Percentiles rank a stretch among this genome's conserved stretches.
Conservation (phyloP, 2,113 vertebrate genomes). For the Odocoileus virginianus region DNA sequence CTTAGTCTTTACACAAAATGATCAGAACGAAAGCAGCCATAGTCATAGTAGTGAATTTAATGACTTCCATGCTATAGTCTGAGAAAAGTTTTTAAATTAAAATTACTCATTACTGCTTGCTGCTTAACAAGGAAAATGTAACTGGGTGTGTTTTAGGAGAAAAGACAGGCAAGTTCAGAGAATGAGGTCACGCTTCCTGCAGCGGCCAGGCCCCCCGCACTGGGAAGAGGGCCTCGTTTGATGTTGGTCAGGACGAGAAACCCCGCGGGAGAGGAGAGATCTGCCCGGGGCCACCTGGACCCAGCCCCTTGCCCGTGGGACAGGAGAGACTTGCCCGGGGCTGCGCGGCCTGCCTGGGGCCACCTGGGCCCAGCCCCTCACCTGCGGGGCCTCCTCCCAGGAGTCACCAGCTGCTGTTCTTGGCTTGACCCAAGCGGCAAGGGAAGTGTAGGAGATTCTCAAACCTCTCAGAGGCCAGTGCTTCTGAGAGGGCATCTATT, state of each 20-base stretch:
- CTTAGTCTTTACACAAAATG: not conserved
- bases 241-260: fast-evolving
- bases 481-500: not conserved
- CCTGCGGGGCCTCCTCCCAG: not conserved
- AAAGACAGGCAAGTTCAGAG: not conserved
- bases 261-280: fast-evolving
- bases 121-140: not conserved
- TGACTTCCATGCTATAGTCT: not conserved
- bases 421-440: not conserved
- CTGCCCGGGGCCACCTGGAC: not conserved
- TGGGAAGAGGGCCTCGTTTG: fast-evolving
- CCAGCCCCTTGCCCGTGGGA: fast-evolving
- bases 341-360: not conserved
- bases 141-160: not conserved
- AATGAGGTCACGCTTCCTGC: not conserved
- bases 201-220: not conserved
- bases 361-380: not conserved
- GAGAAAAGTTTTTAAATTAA: not conserved
- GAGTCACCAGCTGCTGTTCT: not conserved
- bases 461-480: not conserved
- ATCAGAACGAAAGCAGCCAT: not conserved
- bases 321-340: not conserved
- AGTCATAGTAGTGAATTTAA: not conserved
- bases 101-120: not conserved
- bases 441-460: not conserved